A percentile compares a stretch with the other conserved stretches of the same genome.
Conservation (phyloP, 2,113 vertebrate species). For the Aramus guarauna region DNA sequence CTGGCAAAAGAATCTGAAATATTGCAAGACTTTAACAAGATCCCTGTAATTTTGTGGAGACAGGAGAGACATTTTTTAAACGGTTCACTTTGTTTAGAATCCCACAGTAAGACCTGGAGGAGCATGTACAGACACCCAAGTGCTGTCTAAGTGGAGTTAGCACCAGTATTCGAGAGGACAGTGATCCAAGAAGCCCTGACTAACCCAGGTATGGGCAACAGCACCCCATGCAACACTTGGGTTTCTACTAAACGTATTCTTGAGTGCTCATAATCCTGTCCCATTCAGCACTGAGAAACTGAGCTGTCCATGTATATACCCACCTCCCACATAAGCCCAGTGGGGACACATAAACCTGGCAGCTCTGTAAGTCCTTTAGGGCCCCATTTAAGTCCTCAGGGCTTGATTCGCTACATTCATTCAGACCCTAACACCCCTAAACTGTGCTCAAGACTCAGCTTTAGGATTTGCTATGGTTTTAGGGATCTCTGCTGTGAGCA, state of each 20-base stretch:
- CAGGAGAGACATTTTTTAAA: background rate
- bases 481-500: background rate
- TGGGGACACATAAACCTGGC: background rate
- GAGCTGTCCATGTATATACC: background rate
- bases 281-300: fast-evolving
- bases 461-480: background rate
- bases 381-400: background rate
- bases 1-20: background rate
- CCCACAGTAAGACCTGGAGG: background rate
- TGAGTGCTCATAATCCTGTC: background rate
- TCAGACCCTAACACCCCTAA: background rate
- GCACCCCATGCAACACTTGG: fast-evolving
- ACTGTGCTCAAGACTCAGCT: background rate
- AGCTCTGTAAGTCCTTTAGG: background rate
- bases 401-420: fast-evolving
- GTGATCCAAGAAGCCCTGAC: background rate
- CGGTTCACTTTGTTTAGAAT: background rate
- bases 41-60: background rate
- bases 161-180: background rate
- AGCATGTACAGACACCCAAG: background rate
- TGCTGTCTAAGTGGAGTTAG: background rate
- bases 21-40: background rate
- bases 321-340: background rate
- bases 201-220: background rate
- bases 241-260: background rate